Conservation (phyloP, 2,113 vertebrate genomes). For the Vombatus ursinus region DNA sequence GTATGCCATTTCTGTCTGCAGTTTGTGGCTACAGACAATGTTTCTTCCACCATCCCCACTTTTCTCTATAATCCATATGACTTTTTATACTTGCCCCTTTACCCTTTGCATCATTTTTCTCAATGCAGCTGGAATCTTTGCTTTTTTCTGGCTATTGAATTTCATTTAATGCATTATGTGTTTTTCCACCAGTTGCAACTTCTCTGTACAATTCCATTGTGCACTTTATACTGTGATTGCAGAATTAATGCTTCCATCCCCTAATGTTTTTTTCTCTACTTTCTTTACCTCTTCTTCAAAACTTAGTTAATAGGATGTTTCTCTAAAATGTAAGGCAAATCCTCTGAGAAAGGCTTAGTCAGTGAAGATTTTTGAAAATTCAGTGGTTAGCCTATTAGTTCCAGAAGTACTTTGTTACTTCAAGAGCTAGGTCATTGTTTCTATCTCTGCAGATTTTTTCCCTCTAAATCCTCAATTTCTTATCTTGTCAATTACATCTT, state of each 20-base stretch:
- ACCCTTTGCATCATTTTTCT: not conserved
- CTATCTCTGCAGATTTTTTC: not conserved
- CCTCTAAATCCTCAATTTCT: not conserved
- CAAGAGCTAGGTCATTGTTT: conserved; percentile 28
- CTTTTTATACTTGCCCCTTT: conserved; percentile 16
- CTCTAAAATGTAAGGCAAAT: conserved; percentile 15
- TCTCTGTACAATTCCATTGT: conserved; percentile 23
- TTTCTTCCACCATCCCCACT: not conserved
- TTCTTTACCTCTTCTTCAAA: not conserved
- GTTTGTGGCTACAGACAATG: not conserved
- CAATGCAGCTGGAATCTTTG: not conserved
- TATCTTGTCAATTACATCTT: not conserved
- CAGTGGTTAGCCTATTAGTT: not conserved
- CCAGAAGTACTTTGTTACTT: not conserved
- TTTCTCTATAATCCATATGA: not conserved
- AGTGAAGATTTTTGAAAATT: not conserved
- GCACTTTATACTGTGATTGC: conserved; percentile 13
- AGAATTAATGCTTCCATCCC: not conserved
- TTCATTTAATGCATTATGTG: not conserved
- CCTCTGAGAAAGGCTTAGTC: not conserved
- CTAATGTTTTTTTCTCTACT: not conserved
- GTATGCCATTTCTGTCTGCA: not conserved
- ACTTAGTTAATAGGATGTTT: not conserved
- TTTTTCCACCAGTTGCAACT: conserved; percentile 13
- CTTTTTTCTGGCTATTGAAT: conserved; percentile 2